Percentiles rank a stretch among this genome's conserved stretches.
Conservation (phyloP, 2,113 vertebrate genomes). For the Procavia capensis region DNA sequence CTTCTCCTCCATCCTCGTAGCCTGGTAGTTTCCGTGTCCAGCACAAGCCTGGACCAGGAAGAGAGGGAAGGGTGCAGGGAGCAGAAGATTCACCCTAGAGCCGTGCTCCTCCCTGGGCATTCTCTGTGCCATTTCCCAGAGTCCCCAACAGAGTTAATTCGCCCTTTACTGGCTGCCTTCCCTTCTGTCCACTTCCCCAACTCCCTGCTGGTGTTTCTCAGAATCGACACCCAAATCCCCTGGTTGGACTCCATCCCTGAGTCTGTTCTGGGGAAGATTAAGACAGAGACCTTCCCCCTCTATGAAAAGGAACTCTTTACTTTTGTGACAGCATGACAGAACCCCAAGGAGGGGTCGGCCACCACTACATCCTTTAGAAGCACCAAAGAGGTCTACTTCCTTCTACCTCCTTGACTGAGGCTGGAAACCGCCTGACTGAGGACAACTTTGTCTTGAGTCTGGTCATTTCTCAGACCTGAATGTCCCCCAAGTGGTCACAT, state of each 20-base stretch:
- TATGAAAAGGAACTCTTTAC: not conserved
- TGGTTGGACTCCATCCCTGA: not conserved
- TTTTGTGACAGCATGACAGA: not conserved
- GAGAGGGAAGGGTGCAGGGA: not conserved
- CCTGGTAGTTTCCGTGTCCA: not conserved
- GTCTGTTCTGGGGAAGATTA: not conserved
- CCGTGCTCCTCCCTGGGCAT: not conserved
- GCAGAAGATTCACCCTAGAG: not conserved
- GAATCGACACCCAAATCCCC: not conserved
- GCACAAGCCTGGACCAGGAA: not conserved
- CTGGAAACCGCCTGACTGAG: not conserved
- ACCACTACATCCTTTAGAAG: not conserved
- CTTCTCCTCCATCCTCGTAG: not conserved
- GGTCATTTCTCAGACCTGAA: not conserved
- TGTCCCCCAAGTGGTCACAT: not conserved
- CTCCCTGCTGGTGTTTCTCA: not conserved
- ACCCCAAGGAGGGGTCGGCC: not conserved
- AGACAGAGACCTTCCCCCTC: not conserved
- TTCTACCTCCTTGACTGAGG: not conserved
- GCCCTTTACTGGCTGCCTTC: not conserved
- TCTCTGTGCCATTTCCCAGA: not conserved
- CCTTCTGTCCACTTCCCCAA: fast-evolving
- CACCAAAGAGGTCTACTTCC: not conserved
- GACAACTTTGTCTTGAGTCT: not conserved
- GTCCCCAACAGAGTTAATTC: not conserved